Evolutionary conservation across 92 coral and sea anemone species (phyloP).

Genomic region (Porites evermanni): DNA sequence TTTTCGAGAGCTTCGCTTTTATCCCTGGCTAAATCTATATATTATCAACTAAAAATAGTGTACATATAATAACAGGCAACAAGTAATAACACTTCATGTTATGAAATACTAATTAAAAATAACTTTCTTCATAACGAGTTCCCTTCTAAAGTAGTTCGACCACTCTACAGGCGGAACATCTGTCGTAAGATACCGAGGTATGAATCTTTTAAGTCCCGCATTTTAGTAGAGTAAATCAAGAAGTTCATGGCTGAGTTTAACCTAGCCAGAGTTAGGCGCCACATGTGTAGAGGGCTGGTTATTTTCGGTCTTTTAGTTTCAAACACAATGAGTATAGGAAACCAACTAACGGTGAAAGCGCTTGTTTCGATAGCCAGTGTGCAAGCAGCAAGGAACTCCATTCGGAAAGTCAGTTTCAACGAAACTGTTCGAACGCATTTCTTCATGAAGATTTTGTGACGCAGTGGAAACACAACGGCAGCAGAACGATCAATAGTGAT

Average conservation of each 20-base stretch:
- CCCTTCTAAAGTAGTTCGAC: too few species aligned
- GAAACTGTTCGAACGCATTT: neutral
- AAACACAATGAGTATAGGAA: constrained; percentile 13
- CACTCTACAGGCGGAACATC: too few species aligned
- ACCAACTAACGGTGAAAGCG: constrained; percentile 28
- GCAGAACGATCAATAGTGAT: neutral
- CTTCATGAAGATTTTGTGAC: neutral
- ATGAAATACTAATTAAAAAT: too few species aligned
- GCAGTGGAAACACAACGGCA: constrained; percentile 1
- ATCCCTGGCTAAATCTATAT: too few species aligned
- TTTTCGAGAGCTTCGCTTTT: too few species aligned
- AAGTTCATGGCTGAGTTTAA: constrained; percentile 30
- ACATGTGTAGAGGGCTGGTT: constrained; percentile 38
- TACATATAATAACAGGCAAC: too few species aligned
- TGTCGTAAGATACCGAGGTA: too few species aligned
- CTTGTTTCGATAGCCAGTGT: constrained; percentile 30
- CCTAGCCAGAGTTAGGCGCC: constrained; percentile 39
- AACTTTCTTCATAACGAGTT: too few species aligned
- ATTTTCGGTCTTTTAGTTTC: neutral
- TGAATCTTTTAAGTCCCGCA: neutral
- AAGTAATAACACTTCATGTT: neutral
- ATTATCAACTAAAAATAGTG: too few species aligned
- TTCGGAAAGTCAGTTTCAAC: constrained; percentile 15
- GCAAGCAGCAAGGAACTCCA: constrained; percentile 30
- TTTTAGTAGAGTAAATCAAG: constrained; percentile 28